A percentile compares a stretch with the other conserved stretches of the same genome.
Conservation (phyloP, 2,888 invertebrate genomes). For the Drosophila paranaensis region DNA sequence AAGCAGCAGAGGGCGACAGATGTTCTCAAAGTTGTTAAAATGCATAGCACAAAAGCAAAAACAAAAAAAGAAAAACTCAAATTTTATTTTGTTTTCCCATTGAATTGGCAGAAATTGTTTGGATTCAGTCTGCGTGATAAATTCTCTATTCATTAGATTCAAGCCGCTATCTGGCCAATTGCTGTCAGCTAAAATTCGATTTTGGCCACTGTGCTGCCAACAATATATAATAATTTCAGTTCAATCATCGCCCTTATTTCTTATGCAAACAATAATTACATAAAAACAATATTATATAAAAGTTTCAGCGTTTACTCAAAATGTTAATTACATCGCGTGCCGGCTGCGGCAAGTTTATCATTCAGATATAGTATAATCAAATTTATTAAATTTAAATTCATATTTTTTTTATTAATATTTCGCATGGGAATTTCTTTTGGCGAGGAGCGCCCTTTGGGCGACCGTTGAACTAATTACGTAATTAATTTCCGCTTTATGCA, state of each 20-base stretch:
- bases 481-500: slow-evolving; percentile 53
- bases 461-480: slow-evolving; percentile 40
- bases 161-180: too few relatives aligned
- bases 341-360: neutral
- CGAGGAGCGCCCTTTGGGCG: neutral
- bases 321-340: neutral
- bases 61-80: neutral
- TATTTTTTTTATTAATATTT: neutral
- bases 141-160: neutral
- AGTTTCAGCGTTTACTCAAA: neutral
- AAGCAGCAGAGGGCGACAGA: neutral
- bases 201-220: too few relatives aligned
- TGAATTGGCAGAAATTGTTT: neutral
- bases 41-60: neutral
- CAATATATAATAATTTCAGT: neutral
- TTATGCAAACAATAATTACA: neutral
- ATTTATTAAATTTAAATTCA: neutral
- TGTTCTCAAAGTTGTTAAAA: neutral
- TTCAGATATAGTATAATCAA: neutral
- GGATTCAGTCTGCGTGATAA: neutral
- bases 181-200: too few relatives aligned
- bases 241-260: neutral
- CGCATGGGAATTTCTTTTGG: neutral
- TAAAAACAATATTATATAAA: neutral
- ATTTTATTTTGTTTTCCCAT: neutral